These are phyloP conservation scores for Mellivora capensis DNA, from an alignment of 2,113 vertebrate genomes.

Conservation along the genomic window DNA sequence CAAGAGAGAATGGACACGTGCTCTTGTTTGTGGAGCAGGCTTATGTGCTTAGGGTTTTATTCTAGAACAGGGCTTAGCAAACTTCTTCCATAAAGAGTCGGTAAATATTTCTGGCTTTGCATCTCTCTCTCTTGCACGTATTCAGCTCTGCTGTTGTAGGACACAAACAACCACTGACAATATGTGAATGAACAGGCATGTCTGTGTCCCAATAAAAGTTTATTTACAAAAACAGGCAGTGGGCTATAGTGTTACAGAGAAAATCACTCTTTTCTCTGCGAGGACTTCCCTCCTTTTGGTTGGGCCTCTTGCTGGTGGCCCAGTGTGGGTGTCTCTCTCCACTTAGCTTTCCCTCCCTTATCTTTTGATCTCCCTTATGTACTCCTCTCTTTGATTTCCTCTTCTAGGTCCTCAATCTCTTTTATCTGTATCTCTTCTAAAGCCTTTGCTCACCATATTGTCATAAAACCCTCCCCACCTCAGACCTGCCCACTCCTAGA, in stretches of 20 bases:
- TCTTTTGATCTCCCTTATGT: background rate
- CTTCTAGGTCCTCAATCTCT: background rate
- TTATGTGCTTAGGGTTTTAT: background rate
- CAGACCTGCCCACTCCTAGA: background rate
- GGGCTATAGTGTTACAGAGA: background rate
- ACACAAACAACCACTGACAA: background rate
- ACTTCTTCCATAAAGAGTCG: background rate
- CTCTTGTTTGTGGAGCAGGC: background rate
- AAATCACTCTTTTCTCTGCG: background rate
- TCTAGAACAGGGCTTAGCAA: background rate
- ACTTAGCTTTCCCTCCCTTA: background rate
- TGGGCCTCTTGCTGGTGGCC: background rate
- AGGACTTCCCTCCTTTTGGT: background rate
- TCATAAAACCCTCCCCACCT: background rate
- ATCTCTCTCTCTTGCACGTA: background rate
- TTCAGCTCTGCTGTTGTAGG: background rate
- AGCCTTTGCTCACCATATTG: background rate
- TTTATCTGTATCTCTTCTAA: background rate
- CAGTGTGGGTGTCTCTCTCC: rapidly evolving
- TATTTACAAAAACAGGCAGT: background rate
- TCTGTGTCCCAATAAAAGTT: background rate
- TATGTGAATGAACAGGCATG: background rate
- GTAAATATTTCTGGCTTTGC: background rate
- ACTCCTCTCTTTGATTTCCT: background rate
- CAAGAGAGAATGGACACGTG: background rate